These are phyloP conservation scores for Lamellibrachia columna DNA, from an alignment of 2,888 invertebrate genomes.

Conservation along the genomic window DNA sequence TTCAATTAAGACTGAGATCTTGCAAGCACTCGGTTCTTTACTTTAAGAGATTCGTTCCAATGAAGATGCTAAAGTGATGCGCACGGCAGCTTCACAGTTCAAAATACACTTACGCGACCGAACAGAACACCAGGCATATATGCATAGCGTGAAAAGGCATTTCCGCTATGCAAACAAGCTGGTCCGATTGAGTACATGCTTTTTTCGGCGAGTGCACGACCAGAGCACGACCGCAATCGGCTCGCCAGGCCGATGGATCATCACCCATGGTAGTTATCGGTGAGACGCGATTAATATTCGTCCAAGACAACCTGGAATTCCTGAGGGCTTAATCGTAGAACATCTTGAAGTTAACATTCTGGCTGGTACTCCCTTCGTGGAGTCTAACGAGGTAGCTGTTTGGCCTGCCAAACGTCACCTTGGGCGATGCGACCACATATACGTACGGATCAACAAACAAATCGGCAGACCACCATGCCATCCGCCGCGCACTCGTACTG, in stretches of 20 bases:
- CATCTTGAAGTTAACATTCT: no score
- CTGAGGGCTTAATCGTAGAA: background rate
- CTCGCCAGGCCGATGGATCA: constrained; percentile 27
- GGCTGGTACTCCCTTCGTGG: no score
- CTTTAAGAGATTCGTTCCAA: no score
- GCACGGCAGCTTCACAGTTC: no score
- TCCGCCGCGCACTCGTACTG: background rate
- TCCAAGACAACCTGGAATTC: background rate
- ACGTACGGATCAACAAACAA: background rate
- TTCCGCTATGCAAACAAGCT: constrained; percentile 42
- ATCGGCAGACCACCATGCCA: background rate
- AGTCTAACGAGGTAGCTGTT: background rate
- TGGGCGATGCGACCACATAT: background rate
- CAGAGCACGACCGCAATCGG: constrained; percentile 24
- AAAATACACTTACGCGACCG: background rate
- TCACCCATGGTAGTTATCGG: constrained; percentile 27
- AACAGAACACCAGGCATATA: background rate
- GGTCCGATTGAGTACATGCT: constrained; percentile 28
- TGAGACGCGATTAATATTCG: background rate
- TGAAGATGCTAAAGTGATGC: no score
- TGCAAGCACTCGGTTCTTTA: no score
- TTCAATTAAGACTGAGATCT: no score
- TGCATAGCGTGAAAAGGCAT: constrained; percentile 13
- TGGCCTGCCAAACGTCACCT: background rate
- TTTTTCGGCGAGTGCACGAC: constrained; percentile 43